Conservation (phyloP, 2,797 vertebrate genomes). For the Capromys pilorides region DNA sequence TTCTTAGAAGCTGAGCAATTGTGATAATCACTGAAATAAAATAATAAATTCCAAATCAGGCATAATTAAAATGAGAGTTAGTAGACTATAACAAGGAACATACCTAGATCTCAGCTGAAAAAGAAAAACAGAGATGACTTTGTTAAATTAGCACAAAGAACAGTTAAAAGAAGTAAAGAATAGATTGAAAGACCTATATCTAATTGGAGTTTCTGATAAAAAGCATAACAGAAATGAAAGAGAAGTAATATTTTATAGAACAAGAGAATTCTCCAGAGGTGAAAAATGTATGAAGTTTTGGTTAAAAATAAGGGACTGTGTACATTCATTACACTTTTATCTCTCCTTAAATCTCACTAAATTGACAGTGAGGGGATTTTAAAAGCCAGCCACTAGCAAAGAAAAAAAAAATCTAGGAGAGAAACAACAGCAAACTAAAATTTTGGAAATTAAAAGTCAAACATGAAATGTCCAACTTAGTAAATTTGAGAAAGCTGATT, state of each 20-base stretch:
- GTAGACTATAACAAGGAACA: not conserved
- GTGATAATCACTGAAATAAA: conserved; percentile 3
- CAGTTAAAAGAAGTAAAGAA: not conserved
- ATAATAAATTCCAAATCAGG: not conserved
- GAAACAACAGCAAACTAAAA: not conserved
- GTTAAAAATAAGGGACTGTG: not conserved
- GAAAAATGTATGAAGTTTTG: not conserved
- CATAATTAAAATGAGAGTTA: conserved; percentile 30
- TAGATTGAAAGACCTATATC: not conserved
- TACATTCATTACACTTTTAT: not conserved
- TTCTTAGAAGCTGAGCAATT: not conserved
- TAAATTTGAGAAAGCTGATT: not conserved
- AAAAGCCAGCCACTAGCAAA: not conserved
- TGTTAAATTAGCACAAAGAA: not conserved
- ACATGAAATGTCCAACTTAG: not conserved
- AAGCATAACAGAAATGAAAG: not conserved
- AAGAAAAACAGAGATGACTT: not conserved
- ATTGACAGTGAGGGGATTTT: not conserved
- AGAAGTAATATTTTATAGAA: not conserved
- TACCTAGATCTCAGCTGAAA: not conserved
- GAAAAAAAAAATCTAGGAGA: not conserved
- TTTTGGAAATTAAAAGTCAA: conserved; percentile 5
- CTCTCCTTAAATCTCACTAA: not conserved
- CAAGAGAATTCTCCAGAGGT: not conserved
- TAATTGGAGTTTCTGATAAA: not conserved